Evolutionary conservation across 2,888 invertebrate species (phyloP), one percentile per base, ranked within the genome.

Genomic region (Drosophila cognata): DNA sequence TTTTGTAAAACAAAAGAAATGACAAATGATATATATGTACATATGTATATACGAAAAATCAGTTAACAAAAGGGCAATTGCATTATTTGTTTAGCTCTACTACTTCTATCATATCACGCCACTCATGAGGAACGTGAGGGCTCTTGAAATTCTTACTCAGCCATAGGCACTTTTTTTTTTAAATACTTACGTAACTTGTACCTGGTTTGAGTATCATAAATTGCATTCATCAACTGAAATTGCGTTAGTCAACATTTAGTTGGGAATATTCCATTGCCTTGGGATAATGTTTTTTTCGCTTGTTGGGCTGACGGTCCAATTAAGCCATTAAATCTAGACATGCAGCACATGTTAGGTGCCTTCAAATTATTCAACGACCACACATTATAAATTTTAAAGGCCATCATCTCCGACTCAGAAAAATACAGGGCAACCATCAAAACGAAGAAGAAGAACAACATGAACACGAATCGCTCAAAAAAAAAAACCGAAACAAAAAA

Each of bases 361-460:
- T 76, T 80, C 77, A 87, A 86, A 91, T 92, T 89, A 90, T 92
- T 90, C 92, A 91, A 74, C 86, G 91, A 92, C 92, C 91, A 92
- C 91, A 92, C 91, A 87, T 92, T 91, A 92, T 92, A 92, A 92
- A 92, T 92, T 90, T 86, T 83, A 83, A 81, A 70, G 28, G 75
- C 35, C 43, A 43, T 4, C 55, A 25, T 36, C 55, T 31, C 28
- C 31, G 31, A 21, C 60, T 60, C 73, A 84, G 87, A 84, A 85
- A 89, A 82, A 81, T 31, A 29, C 56, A 68, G 38, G 53, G 28
- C 36, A 35, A 46, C 31, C 25, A 56, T 33, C 41, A 25, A 53
- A n/a, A 62, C 16, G 16, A 33, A 61, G 36, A 43, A 31, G 31
- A 7, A 48, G 35, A 38, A 33, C 4, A 25, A 16, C 6, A 16